Percentiles rank a stretch among this genome's conserved stretches.
Conservation (phyloP, 1,140 invertebrate species). For the Papilio xuthus region DNA sequence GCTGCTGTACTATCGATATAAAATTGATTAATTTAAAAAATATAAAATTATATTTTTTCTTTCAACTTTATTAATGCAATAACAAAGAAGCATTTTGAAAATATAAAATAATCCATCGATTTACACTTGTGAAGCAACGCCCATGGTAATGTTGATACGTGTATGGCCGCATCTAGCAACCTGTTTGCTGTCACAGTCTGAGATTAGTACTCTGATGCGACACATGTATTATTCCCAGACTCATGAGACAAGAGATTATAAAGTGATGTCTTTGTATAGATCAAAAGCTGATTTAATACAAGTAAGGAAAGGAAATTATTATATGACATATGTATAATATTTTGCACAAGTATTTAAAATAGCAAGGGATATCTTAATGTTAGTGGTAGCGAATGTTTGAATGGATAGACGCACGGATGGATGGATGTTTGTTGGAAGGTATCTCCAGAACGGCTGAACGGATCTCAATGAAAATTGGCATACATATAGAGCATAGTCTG, state of each 20-base stretch:
- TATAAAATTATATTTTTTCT: background rate
- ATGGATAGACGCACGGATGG: too few relatives aligned
- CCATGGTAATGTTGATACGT: constrained; percentile 70
- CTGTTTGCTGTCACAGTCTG: constrained; percentile 73
- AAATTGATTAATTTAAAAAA: background rate
- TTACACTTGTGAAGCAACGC: constrained; percentile 47
- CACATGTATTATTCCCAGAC: constrained; percentile 77
- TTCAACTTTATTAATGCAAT: background rate
- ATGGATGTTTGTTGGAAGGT: too few relatives aligned
- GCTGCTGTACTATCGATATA: constrained; percentile 34
- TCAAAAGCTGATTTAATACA: constrained; percentile 26
- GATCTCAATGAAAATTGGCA: too few relatives aligned
- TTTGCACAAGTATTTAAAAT: background rate
- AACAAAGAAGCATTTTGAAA: background rate
- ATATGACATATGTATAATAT: background rate
- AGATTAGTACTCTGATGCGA: constrained; percentile 79
- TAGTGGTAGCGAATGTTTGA: too few relatives aligned
- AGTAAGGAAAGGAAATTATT: background rate
- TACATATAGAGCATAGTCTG: too few relatives aligned
- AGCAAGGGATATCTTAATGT: background rate
- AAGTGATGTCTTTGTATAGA: constrained; percentile 60
- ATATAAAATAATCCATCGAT: background rate
- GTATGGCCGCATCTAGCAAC: constrained; percentile 56
- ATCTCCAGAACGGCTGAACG: too few relatives aligned
- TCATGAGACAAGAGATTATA: constrained; percentile 64